Conservation (phyloP, 2,113 vertebrate genomes). For the Macrotus californicus region DNA sequence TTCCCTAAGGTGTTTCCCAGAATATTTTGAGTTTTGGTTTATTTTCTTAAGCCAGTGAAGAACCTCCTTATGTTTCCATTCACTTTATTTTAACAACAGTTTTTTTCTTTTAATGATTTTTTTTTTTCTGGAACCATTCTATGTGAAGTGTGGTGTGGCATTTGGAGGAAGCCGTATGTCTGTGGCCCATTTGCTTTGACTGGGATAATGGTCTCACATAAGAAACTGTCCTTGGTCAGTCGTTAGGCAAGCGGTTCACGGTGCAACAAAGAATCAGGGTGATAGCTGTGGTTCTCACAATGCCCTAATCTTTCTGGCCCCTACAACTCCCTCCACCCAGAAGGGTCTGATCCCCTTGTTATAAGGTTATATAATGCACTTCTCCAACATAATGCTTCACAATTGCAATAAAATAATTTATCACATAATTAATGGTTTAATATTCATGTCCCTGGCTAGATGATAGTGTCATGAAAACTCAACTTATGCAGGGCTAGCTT, state of each 20-base stretch:
- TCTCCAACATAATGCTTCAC: neutral
- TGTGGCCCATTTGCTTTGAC: conserved; percentile 2
- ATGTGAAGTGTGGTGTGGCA: neutral
- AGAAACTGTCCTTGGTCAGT: neutral
- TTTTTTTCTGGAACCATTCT: conserved; percentile 28
- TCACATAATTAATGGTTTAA: neutral
- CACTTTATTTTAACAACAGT: conserved; percentile 55
- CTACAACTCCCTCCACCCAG: neutral
- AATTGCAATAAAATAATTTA: neutral
- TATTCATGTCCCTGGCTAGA: neutral
- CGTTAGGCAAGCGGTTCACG: neutral
- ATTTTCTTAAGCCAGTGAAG: conserved; percentile 65
- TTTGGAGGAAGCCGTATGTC: neutral
- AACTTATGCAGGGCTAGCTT: neutral
- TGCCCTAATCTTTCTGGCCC: neutral
- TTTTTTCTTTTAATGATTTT: conserved; percentile 57
- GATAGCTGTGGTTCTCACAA: neutral
- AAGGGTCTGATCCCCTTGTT: neutral
- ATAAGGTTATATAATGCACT: neutral
- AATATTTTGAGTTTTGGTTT: conserved; percentile 62
- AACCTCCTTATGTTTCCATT: conserved; percentile 60
- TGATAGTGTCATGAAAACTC: neutral
- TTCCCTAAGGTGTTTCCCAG: conserved; percentile 61
- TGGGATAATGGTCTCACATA: neutral
- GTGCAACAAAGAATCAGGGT: neutral